Evolutionary conservation across 2,113 vertebrate species (phyloP), one percentile per base, ranked within the genome.

Genomic region (Dasyornis broadbenti): DNA sequence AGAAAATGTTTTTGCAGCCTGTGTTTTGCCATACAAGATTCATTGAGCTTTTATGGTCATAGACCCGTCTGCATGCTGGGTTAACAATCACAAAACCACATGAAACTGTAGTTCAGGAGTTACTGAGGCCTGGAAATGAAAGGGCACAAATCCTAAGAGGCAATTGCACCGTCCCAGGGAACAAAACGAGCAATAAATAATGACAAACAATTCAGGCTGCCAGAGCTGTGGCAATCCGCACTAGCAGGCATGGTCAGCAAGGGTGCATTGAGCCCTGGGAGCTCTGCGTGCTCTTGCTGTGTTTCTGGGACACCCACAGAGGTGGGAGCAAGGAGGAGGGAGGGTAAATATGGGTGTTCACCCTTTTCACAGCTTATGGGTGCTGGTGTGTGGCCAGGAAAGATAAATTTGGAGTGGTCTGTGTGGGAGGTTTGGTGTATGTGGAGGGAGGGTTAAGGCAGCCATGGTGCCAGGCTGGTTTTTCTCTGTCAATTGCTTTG

Each of bases 51-150:
- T 98, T 97, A 97, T 95, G 97, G 94, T 96, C 54, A 0, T 86
- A 92, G 89, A 96, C 91, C 89, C 4, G 18, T 97, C 89, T 89
- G 72, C 98, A 97, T 94, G 98, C 97, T 98, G 97, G 94, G 96
- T 97, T 97, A 98, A 98, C 97, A 98, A 97, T 98, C 98, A 97
- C 96, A 96, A 97, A 98, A 96, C 97, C 95, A 87, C 98, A 96
- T 96, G 98, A 97, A 97, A 82, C 95, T 89, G 89, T 95, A 92
- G 91, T 97, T 97, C 86, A 95, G 97, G 96, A 98, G 97, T 97
- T 97, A 97, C 72, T 47, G 81, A 97, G 97, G 96, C 97, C 97
- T 98, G 94, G 93, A 97, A 98, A 97, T 96, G 90, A 97, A 98
- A 98, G 97, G 96, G 94, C 96, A 96, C 93, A 96, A 96, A 96